phyloP scores from a whole-genome alignment of 1,140 invertebrate genomes.

The Pachypeltis micranthus region DNA sequence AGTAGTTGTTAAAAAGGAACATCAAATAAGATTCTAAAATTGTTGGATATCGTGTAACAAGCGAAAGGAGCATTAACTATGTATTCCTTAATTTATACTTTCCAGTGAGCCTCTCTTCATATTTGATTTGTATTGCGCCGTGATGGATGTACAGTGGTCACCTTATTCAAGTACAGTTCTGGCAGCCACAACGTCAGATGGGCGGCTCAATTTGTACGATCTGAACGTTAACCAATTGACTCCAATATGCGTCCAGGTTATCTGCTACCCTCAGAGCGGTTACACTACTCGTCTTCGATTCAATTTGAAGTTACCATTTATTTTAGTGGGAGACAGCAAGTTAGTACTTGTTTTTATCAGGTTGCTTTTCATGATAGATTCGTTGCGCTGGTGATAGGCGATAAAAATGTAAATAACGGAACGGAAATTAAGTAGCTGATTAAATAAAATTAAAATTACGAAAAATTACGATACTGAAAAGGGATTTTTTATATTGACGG shows the following conservation, averaged over 20 bases:
- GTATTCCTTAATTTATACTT: no score
- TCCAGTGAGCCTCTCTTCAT: conserved; percentile 77
- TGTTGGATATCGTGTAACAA: no score
- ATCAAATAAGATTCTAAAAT: no score
- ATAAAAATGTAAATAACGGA: no score
- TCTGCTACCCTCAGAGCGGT: conserved; percentile 71
- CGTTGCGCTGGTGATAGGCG: no score
- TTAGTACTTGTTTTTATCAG: no score
- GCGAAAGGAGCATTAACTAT: no score
- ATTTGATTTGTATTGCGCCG: conserved; percentile 81
- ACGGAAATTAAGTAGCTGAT: no score
- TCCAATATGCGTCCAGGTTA: conserved; percentile 73
- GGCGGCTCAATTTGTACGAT: conserved; percentile 82
- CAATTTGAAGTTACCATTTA: conserved; percentile 69
- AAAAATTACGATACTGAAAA: no score
- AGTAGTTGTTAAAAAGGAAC: no score
- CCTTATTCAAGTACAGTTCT: conserved; percentile 91
- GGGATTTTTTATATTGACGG: no score
- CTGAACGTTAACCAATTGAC: conserved; percentile 86
- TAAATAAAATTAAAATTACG: no score
- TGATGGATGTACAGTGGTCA: conserved; percentile 89
- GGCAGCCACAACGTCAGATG: conserved; percentile 82
- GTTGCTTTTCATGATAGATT: conserved; percentile 13
- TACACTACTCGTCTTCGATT: conserved; percentile 76
- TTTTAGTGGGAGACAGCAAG: conserved; percentile 87